These are phyloP conservation scores for Gobio occitaniae DNA, from an alignment of 2,797 vertebrate genomes.

Conservation along the genomic window DNA sequence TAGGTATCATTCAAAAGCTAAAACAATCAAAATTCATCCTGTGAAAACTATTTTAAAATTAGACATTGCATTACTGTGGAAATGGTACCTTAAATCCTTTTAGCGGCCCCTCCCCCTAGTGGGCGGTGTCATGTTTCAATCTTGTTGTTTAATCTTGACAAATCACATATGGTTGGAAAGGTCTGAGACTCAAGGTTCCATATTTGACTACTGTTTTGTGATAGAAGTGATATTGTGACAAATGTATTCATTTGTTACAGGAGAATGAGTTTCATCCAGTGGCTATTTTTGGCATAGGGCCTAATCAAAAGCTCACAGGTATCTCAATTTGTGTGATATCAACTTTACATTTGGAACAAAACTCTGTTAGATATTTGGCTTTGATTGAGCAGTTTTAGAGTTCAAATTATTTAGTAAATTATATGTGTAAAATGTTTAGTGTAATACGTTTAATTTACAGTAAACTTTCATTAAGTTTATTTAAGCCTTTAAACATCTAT, in stretches of 20 bases:
- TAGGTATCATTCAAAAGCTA: not conserved
- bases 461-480: not conserved
- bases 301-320: not conserved
- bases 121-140: not conserved
- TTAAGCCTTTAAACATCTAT: not conserved
- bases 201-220: not conserved
- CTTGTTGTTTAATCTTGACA: not conserved
- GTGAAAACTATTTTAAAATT: not conserved
- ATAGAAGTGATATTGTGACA: not conserved
- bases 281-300: not conserved
- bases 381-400: not conserved
- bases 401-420: not conserved
- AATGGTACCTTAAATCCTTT: not conserved
- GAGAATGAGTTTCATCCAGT: not conserved
- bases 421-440: not conserved
- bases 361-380: not conserved
- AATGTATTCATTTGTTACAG: not conserved
- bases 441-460: not conserved
- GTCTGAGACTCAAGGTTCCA: not conserved
- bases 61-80: not conserved
- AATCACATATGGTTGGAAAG: not conserved
- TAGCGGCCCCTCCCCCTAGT: too few species aligned
- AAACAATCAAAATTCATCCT: not conserved
- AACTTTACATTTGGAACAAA: not conserved
- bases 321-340: not conserved